A percentile compares a stretch with the other conserved stretches of the same genome.
Conservation (phyloP, 2,888 invertebrate genomes). For the Hirtodrosophila cameraria region DNA sequence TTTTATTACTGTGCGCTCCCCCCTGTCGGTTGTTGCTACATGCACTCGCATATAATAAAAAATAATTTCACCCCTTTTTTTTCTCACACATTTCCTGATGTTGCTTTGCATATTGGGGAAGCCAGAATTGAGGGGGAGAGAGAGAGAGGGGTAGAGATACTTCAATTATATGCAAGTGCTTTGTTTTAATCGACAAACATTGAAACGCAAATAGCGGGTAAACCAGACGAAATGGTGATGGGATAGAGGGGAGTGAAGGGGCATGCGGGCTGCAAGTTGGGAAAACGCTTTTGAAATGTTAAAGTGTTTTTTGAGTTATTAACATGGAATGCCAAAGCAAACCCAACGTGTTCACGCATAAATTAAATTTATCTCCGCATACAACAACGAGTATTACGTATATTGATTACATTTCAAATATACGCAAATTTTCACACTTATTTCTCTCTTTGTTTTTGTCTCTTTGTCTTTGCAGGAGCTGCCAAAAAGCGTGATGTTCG, state of each 20-base stretch:
- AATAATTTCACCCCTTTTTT: conserved; percentile 53
- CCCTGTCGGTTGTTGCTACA: conserved; percentile 40
- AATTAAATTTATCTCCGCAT: conserved; percentile 47
- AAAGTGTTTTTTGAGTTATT: conserved; percentile 13
- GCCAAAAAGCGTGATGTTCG: conserved; percentile 85
- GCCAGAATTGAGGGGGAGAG: background rate
- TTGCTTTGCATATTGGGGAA: background rate
- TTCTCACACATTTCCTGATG: conserved; percentile 47
- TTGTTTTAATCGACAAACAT: conserved; percentile 74
- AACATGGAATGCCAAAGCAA: conserved; percentile 6
- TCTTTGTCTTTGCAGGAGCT: conserved; percentile 81
- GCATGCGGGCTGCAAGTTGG: too few species aligned
- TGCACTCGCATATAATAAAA: conserved; percentile 68
- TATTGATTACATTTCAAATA: conserved; percentile 38
- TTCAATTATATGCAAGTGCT: conserved; percentile 74
- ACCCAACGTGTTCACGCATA: conserved; percentile 69
- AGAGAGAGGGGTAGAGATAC: conserved; percentile 28
- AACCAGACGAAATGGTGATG: background rate
- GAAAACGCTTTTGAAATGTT: conserved; percentile 7
- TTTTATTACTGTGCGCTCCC: conserved; percentile 43
- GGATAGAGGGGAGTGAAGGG: too few species aligned
- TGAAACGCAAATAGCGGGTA: conserved; percentile 47
- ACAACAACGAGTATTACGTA: conserved; percentile 1
- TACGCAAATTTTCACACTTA: conserved; percentile 17
- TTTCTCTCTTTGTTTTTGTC: background rate